These are phyloP conservation scores for Drosophila neotestacea DNA, from an alignment of 2,888 invertebrate species.

Conservation along the genomic window DNA sequence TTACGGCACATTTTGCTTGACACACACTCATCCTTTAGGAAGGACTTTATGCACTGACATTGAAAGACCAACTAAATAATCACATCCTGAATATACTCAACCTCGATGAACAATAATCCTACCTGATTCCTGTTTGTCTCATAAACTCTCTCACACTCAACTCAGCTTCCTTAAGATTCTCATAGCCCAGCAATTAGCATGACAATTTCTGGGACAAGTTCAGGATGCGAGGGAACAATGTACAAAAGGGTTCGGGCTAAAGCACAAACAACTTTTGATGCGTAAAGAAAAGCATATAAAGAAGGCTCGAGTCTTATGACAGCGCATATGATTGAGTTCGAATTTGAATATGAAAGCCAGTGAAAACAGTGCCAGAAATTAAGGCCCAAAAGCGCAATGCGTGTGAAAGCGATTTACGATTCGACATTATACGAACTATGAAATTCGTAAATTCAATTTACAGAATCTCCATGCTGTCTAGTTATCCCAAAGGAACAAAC, in stretches of 20 bases:
- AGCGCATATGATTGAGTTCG: slow-evolving; percentile 69
- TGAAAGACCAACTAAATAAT: slow-evolving; percentile 48
- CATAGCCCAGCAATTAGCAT: slow-evolving; percentile 66
- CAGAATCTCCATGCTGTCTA: slow-evolving; percentile 20
- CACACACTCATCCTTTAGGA: not conserved
- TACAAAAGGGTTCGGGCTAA: slow-evolving; percentile 37
- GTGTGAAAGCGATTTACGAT: slow-evolving; percentile 61
- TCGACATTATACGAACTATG: slow-evolving; percentile 2
- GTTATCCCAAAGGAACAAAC: slow-evolving; percentile 58
- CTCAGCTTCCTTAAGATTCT: slow-evolving; percentile 18
- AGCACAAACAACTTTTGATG: slow-evolving; percentile 59
- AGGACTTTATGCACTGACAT: slow-evolving; percentile 49
- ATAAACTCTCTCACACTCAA: slow-evolving; percentile 37
- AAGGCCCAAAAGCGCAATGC: slow-evolving; percentile 61
- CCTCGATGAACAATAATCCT: slow-evolving; percentile 32
- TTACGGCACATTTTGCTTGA: not conserved
- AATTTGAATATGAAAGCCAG: slow-evolving; percentile 55
- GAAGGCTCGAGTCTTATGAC: slow-evolving; percentile 56
- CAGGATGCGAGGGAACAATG: slow-evolving; percentile 48
- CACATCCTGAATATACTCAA: slow-evolving; percentile 15
- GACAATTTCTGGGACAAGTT: slow-evolving; percentile 61
- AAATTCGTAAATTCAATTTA: slow-evolving; percentile 56
- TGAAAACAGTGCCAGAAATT: slow-evolving; percentile 28
- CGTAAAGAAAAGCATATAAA: slow-evolving; percentile 32
- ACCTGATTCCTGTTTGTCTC: slow-evolving; percentile 54